Evolutionary conservation across 1,140 invertebrate species (phyloP), one percentile per base, ranked within the genome.

Genomic region (Drosophila navojoa): DNA sequence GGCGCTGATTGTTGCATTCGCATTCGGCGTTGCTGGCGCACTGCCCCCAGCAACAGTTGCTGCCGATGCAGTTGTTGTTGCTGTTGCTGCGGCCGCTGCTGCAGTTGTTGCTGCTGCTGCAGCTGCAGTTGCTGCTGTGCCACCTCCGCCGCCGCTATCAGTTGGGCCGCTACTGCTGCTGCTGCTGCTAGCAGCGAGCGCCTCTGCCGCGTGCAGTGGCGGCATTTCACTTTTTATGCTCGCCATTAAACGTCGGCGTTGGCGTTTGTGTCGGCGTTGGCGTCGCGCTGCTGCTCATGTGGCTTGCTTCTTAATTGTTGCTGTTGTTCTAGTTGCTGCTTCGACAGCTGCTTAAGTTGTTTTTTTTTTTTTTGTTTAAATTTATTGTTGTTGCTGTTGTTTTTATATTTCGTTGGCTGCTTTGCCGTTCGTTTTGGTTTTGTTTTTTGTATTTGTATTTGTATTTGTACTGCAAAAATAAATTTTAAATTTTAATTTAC

Each of bases 151-250:
- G 38, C 54, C 50, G 52, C 52, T 68, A n/a, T 52, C 74, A 7
- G 63, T 55, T 13, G 25, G 32, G 32, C 32, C 32, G 32, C 32
- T 35, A 35, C 32, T 35, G 44, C 57, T 32, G 50, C 52, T 53
- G 50, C 59, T 25, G 53, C 27, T 57, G 63, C 69, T 35, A 25
- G 75, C 62, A 53, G 76, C 89, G 32, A 90, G 75, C 59, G 81
- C 75, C 73, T 91, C 90, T 63, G 90, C 90, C 90, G 90, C 84
- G 75, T 91, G 86, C 84, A 91, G 78, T 64, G 90, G 90, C 90
- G 90, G 90, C 90, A 91, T 91, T 79, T 91, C 90, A 60, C 64
- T 82, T 77, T 91, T 86, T 55, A 90, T 77, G 64, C 74, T 86
- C 59, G 90, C 79, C 90, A 91, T 91, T 58, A 58, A 81, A 81